phyloP scores from a whole-genome alignment of 2,113 vertebrate species.

The Neofelis nebulosa region DNA sequence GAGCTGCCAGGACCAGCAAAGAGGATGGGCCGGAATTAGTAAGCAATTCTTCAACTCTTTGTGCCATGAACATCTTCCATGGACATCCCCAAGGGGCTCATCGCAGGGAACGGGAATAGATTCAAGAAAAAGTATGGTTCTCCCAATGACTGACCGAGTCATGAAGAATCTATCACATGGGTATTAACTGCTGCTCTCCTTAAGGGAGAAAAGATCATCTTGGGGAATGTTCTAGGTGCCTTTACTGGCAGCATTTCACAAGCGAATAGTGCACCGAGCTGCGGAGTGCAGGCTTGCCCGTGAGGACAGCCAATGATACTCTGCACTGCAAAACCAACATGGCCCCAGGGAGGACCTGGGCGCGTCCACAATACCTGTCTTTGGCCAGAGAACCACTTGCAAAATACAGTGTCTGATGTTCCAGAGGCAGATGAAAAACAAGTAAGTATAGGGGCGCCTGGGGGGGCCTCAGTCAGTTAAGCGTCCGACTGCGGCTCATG shows the following conservation, averaged over 20 bases:
- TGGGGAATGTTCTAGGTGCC: not conserved
- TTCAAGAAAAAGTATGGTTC: not conserved
- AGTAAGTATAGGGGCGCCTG: too few species aligned
- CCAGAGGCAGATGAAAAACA: not conserved
- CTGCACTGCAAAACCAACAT: not conserved
- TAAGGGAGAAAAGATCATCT: not conserved
- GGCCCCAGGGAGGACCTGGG: not conserved
- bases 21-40: not conserved
- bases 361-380: fast-evolving
- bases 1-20: not conserved
- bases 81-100: not conserved
- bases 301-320: fast-evolving
- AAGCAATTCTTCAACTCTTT: not conserved
- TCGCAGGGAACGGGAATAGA: not conserved
- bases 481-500: too few species aligned
- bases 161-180: fast-evolving
- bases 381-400: not conserved
- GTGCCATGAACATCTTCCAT: fast-evolving
- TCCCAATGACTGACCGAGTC: not conserved
- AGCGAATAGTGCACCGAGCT: not conserved
- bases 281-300: fast-evolving
- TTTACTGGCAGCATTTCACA: not conserved
- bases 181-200: not conserved
- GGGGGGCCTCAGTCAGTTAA: too few species aligned
- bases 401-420: not conserved